Percentiles rank a stretch among this genome's conserved stretches.
phyloP scores from a whole-genome alignment of 92 coral and sea anemone species.

The Epizoanthus scotinus region DNA sequence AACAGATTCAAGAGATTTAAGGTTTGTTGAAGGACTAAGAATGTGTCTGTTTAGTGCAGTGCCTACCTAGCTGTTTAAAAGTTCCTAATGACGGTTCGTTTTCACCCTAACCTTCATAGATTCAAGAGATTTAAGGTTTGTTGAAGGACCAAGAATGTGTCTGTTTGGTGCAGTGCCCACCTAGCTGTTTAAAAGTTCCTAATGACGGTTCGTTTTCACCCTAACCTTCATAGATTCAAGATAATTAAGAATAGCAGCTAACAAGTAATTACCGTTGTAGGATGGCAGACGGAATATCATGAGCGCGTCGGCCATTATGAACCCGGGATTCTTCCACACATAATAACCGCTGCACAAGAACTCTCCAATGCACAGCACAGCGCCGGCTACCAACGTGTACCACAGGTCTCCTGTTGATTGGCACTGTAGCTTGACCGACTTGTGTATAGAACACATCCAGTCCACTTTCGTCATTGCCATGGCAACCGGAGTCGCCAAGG shows the following conservation, averaged over 20 bases:
- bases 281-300: constrained; percentile 57
- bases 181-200: too few relatives aligned
- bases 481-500: constrained; percentile 57
- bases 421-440: constrained; percentile 43
- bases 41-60: too few relatives aligned
- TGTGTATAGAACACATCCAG: constrained; percentile 44
- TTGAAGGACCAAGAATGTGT: too few relatives aligned
- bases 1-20: too few relatives aligned
- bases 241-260: neutral
- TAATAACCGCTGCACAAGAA: constrained; percentile 45
- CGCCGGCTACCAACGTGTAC: constrained; percentile 44
- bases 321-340: constrained; percentile 55
- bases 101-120: too few relatives aligned
- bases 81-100: too few relatives aligned
- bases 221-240: too few relatives aligned
- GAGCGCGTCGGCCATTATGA: constrained; percentile 49
- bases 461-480: constrained; percentile 33
- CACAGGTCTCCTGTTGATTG: constrained; percentile 30
- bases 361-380: constrained; percentile 51
- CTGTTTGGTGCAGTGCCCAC: too few relatives aligned
- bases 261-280: constrained; percentile 44
- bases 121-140: too few relatives aligned
- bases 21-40: too few relatives aligned
- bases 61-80: too few relatives aligned
- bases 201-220: too few relatives aligned